Evolutionary conservation across 2,888 invertebrate species (phyloP), one percentile per base, ranked within the genome.

Genomic region (Julus scandinavius): DNA sequence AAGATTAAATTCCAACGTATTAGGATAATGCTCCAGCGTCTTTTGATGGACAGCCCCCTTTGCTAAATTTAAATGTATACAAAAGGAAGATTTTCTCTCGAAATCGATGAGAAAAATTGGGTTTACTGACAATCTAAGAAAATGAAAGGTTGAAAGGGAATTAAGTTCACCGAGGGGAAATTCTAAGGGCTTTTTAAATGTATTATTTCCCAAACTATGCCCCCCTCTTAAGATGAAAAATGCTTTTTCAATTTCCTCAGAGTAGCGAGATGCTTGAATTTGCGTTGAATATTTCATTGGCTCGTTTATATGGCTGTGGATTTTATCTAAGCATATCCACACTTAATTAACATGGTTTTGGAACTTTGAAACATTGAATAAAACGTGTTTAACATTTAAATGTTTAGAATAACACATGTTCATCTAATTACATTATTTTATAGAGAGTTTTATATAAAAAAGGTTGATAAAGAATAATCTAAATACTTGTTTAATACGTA

Each of bases 1-100:
- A 11, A 58, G 58, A 58, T 58, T 58, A 58, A 58, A 58, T 58
- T 58, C 58, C 58, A 15, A 15, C 58, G 58, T 58, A 58, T 58
- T 58, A 58, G 58, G 58, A 58, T 58, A 58, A 58, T 58, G 58
- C 58, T 58, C 58, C 4, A 4, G 15, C 4, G 58, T 11, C 58
- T 58, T 29, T 58, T 58, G 58, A 58, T 58, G 58, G 58, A 58
- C 58, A 58, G 58, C 58, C 58, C 58, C 58, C 7, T 58, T 4
- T 17, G 58, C 58, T 58, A 58, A 58, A 58, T 58, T 58, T 58
- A 58, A 58, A 58, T 58, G 58, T 15, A 15, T 17, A 58, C 58
- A 58, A 58, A 58, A 58, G 58, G 58, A 58, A 58, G 58, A 58
- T 58, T 58, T 58, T 58, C 58, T 58, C 58, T 58, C 15, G 58